phyloP scores from a whole-genome alignment of 2,888 invertebrate species.

The Orthonevra nobilis region DNA sequence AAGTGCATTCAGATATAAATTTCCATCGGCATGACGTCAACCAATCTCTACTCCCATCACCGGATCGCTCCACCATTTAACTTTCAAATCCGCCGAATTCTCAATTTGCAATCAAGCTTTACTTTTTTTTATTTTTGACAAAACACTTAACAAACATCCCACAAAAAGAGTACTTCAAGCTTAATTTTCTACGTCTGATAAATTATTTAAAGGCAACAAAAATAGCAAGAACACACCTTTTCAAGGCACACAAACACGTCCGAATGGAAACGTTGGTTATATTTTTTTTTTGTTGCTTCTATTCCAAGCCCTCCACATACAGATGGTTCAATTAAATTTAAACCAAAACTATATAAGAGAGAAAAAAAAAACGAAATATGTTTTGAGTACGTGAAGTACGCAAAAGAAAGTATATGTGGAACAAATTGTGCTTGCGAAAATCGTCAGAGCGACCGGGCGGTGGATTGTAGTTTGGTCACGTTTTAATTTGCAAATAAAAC shows the following conservation, averaged over 20 bases:
- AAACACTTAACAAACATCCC: slow-evolving; percentile 41
- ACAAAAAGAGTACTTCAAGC: slow-evolving; percentile 41
- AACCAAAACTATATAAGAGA: slow-evolving; percentile 2
- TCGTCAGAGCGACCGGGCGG: slow-evolving; percentile 28
- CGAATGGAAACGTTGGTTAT: slow-evolving; percentile 49
- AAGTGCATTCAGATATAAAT: slow-evolving; percentile 33
- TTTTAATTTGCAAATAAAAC: slow-evolving; percentile 56
- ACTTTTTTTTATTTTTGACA: neutral
- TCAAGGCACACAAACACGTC: slow-evolving; percentile 31
- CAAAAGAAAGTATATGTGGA: slow-evolving; percentile 64
- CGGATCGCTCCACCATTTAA: neutral
- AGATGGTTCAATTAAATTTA: slow-evolving; percentile 46
- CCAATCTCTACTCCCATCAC: slow-evolving; percentile 1
- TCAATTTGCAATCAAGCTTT: slow-evolving; percentile 16
- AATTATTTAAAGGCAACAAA: slow-evolving; percentile 31
- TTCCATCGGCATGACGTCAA: slow-evolving; percentile 33
- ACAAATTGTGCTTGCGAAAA: slow-evolving; percentile 44
- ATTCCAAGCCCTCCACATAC: slow-evolving; percentile 19
- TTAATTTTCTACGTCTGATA: slow-evolving; percentile 36
- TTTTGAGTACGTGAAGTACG: slow-evolving; percentile 55
- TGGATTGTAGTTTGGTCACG: slow-evolving; percentile 56
- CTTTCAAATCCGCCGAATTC: slow-evolving; percentile 30
- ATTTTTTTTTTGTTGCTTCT: slow-evolving; percentile 14
- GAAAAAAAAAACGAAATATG: slow-evolving; percentile 15
- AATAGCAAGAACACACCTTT: slow-evolving; percentile 44